These are phyloP conservation scores for Macaria liturata DNA, from an alignment of 2,888 invertebrate species.

Conservation along the genomic window DNA sequence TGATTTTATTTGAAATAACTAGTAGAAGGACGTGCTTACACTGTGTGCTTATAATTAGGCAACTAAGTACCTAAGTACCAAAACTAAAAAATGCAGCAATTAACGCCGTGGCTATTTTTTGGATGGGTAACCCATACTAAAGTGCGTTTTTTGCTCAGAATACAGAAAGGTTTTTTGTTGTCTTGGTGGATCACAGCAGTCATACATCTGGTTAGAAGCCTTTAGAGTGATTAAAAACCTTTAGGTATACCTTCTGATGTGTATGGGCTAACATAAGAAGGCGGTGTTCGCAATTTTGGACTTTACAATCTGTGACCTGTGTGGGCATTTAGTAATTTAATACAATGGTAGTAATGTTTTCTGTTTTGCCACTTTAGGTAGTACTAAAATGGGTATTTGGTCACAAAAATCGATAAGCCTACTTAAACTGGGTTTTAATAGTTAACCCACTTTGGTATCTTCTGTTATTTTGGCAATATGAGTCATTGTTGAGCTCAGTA, in stretches of 20 bases:
- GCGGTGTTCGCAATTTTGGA: conserved; percentile 3
- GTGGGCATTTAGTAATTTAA: conserved; percentile 14
- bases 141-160: no score
- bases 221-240: no score
- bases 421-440: conserved; percentile 4
- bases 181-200: no score
- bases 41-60: no score
- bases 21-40: no score
- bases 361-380: background rate
- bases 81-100: no score
- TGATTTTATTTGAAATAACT: conserved; percentile 13
- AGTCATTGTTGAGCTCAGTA: conserved; percentile 6
- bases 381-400: background rate
- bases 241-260: no score
- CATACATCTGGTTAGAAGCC: no score
- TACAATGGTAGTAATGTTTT: conserved; percentile 14
- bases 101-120: no score
- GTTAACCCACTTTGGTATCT: background rate
- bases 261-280: background rate
- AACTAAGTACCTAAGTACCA: no score
- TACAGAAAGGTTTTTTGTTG: no score
- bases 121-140: no score
- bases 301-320: conserved; percentile 10
- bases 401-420: background rate
- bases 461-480: conserved; percentile 4